phyloP scores from a whole-genome alignment of 2,888 invertebrate genomes.

The Heliconius hortense region DNA sequence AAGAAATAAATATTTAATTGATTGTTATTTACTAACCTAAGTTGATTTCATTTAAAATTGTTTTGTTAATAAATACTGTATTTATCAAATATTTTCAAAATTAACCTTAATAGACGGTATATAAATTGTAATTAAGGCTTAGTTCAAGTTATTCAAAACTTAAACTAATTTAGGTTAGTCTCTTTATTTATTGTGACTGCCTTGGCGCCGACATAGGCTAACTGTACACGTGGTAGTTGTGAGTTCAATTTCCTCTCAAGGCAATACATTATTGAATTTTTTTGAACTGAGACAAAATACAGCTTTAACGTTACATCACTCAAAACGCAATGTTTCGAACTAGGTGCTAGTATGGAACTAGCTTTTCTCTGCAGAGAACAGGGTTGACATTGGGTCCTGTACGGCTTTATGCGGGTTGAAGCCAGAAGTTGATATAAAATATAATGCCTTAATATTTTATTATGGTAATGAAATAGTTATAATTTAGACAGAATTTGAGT shows the following conservation, averaged over 20 bases:
- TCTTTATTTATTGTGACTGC: not conserved
- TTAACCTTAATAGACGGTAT: not conserved
- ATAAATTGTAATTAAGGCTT: slow-evolving; percentile 9
- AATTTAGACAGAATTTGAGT: no score
- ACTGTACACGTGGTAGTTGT: not conserved
- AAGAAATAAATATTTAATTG: slow-evolving; percentile 27
- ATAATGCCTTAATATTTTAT: no score
- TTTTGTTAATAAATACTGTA: slow-evolving; percentile 8
- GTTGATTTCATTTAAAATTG: slow-evolving; percentile 25
- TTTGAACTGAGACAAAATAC: not conserved
- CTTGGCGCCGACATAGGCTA: not conserved
- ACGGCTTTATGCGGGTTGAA: no score
- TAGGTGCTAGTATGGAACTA: not conserved
- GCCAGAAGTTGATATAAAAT: no score
- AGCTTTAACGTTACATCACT: not conserved
- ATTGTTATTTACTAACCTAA: slow-evolving; percentile 33
- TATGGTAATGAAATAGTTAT: no score
- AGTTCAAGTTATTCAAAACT: not conserved
- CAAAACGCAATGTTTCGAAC: not conserved
- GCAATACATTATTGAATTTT: not conserved
- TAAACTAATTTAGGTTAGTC: slow-evolving; percentile 1
- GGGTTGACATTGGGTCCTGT: no score
- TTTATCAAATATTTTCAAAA: slow-evolving; percentile 9
- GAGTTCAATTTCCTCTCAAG: not conserved
- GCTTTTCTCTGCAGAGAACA: no score